Evolutionary conservation across 2,797 vertebrate genomes (phyloP), one percentile per base, ranked within the genome.

Genomic region (Thunnus albacares): DNA sequence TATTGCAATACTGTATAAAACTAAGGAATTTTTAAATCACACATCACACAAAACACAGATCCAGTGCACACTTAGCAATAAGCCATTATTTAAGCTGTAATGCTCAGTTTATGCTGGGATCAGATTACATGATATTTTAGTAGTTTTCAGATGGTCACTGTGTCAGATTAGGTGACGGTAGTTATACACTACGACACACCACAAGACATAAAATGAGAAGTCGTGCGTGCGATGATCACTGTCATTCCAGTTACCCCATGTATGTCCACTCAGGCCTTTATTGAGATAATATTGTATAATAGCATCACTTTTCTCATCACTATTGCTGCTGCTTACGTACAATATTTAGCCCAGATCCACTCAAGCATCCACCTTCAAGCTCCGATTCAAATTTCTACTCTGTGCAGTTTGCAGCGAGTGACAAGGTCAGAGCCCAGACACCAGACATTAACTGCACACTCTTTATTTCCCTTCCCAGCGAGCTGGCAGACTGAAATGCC

Each of bases 281-380:
- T 17, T 6, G 5, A 12, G 45, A 2, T 49, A 5, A 49, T 49
- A 20, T 49, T 20, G 15, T 49, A 6, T 49, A 2, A 8, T 8
- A 18, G 18, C 28, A 58, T 57, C 9, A 22, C n/a, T 52, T 5
- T 8, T n/a, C 47, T 49, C 62, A 58, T 83, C 57, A 13, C 12
- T 43, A 43, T 13, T 43, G 33, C 51, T 58, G 14, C 28, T 43
- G 33, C 47, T 45, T 6, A 52, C 13, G 9, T 59, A 11, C 59
- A 22, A 17, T 20, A 55, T 68, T 60, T 22, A 59, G 10, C 20
- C 22, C 18, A 30, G 4, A 68, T 35, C 8, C 28, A 35, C 51
- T 61, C 28, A 55, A 14, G 1, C 33, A 22, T 68, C 58, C 41
- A 47, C 68, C 30, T 67, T 55, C 57, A 71, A 51, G 33, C 43